Evolutionary conservation across 2,888 invertebrate genomes (phyloP).

Genomic region (Eupithecia insigniata): DNA sequence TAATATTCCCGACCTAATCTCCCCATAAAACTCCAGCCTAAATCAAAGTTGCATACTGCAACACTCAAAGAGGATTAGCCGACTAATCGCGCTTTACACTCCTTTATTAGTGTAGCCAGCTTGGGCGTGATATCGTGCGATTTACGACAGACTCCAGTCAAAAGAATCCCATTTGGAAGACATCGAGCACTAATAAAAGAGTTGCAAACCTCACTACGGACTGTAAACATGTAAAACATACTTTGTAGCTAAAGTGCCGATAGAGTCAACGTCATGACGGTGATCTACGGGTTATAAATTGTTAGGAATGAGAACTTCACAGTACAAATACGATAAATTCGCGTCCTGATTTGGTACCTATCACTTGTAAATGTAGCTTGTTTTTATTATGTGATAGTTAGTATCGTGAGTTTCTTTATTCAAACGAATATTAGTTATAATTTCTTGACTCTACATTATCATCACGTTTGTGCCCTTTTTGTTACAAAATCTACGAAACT

Average conservation of each 20-base stretch:
- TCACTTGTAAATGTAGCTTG: neutral
- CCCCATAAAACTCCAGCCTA: conserved; percentile 62
- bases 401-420: neutral
- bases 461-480: no score
- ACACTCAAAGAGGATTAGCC: conserved; percentile 71
- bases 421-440: no score
- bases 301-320: neutral
- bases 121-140: conserved; percentile 67
- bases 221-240: conserved; percentile 12
- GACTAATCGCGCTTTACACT: conserved; percentile 76
- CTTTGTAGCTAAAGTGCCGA: neutral
- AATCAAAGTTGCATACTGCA: conserved; percentile 71
- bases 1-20: conserved; percentile 55
- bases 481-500: no score
- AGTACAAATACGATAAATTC: neutral
- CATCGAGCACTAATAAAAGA: conserved; percentile 80
- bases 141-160: conserved; percentile 73
- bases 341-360: neutral
- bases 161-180: conserved; percentile 78
- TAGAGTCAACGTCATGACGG: neutral
- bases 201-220: conserved; percentile 71
- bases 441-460: neutral
- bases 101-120: conserved; percentile 69
- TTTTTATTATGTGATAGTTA: neutral
- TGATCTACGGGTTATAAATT: neutral